Evolutionary conservation across 2,113 vertebrate genomes (phyloP).

Genomic region (Pseudopodoces humilis): DNA sequence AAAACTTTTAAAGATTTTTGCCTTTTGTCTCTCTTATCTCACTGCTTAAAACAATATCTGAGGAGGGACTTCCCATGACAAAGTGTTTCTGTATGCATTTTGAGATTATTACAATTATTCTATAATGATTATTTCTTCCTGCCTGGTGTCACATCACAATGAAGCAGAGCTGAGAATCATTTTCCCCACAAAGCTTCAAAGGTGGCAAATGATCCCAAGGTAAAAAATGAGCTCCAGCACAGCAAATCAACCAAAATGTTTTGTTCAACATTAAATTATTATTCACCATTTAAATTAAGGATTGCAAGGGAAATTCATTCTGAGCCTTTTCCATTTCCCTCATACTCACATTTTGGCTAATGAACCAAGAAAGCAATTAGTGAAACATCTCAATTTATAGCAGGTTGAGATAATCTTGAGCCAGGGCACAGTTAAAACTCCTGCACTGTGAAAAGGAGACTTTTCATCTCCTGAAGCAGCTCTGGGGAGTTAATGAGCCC

Average conservation of each 20-base stretch:
- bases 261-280: not conserved
- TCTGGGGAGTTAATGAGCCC: constrained; percentile 7
- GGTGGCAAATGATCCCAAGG: not conserved
- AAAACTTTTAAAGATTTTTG: not conserved
- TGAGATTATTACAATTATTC: not conserved
- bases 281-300: constrained; percentile 25
- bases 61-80: not conserved
- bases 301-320: constrained; percentile 14
- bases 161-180: not conserved
- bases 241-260: not conserved
- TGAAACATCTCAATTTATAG: constrained; percentile 42
- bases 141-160: not conserved
- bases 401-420: constrained; percentile 48
- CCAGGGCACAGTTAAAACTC: constrained; percentile 40
- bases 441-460: not conserved
- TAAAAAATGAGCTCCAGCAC: not conserved
- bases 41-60: not conserved
- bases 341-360: constrained; percentile 28
- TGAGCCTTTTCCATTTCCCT: constrained; percentile 10
- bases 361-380: constrained; percentile 63
- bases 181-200: not conserved
- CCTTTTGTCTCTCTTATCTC: not conserved
- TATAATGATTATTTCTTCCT: not conserved
- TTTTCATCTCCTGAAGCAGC: not conserved
- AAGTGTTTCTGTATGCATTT: not conserved